Evolutionary conservation across 2,888 invertebrate genomes (phyloP).

Genomic region (Hyposoter didymator): DNA sequence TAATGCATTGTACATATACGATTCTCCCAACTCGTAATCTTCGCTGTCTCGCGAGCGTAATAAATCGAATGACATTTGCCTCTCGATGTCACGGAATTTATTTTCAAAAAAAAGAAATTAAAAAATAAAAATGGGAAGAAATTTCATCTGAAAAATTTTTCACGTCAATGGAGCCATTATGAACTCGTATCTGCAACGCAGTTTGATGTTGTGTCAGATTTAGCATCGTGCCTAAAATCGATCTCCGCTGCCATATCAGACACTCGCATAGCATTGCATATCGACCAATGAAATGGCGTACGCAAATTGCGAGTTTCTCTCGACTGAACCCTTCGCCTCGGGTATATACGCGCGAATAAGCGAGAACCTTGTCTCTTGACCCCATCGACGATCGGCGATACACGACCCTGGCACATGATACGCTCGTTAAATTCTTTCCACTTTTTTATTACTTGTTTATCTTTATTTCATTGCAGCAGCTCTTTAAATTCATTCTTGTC

Average conservation of each 20-base stretch:
- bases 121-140: not conserved
- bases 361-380: constrained; percentile 50
- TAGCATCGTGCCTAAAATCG: constrained; percentile 44
- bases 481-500: not conserved
- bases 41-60: not conserved
- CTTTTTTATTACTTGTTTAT: constrained; percentile 17
- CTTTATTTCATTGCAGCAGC: not conserved
- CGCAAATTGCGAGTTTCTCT: constrained; percentile 55
- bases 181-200: not conserved
- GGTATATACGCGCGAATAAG: not conserved
- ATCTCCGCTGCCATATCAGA: constrained; percentile 38
- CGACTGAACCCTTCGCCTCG: constrained; percentile 37
- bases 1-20: constrained; percentile 11
- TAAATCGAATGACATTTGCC: constrained; percentile 1
- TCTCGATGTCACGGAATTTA: not conserved
- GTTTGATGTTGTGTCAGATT: constrained; percentile 14
- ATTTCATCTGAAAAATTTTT: not conserved
- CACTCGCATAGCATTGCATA: constrained; percentile 9
- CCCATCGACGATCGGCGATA: constrained; percentile 50
- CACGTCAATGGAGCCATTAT: not conserved
- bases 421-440: constrained; percentile 20
- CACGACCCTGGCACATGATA: constrained; percentile 29
- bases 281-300: constrained; percentile 60
- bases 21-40: constrained; percentile 15
- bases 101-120: not conserved